These are phyloP conservation scores for Rugalucina vietnamica DNA, from an alignment of 2,888 invertebrate genomes.

Conservation along the genomic window DNA sequence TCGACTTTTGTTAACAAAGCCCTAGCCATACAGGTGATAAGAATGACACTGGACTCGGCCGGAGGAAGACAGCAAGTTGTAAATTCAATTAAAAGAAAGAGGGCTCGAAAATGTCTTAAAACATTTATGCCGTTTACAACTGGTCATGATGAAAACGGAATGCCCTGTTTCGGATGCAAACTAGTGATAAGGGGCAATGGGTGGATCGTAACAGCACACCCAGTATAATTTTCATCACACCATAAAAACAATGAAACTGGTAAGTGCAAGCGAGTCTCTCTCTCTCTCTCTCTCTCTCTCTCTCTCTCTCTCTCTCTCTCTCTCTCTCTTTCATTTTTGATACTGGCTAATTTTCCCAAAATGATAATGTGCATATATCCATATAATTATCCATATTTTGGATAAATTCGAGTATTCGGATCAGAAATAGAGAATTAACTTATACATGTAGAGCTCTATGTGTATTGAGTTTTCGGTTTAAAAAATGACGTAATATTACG, in stretches of 20 bases:
- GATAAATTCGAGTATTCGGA: too few species aligned
- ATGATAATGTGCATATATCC: too few species aligned
- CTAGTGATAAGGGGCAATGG: background rate
- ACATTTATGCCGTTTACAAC: background rate
- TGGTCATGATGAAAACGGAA: background rate
- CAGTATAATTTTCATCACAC: background rate
- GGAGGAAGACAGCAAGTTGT: background rate
- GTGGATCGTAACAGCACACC: background rate
- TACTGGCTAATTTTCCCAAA: too few species aligned
- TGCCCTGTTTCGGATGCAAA: background rate
- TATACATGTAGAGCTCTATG: too few species aligned
- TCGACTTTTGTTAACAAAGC: background rate
- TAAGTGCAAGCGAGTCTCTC: background rate
- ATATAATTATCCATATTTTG: too few species aligned
- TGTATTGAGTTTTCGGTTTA: too few species aligned
- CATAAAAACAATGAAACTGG: too few species aligned
- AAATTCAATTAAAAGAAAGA: background rate
- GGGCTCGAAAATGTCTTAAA: background rate
- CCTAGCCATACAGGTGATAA: background rate
- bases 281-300: background rate
- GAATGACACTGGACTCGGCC: background rate
- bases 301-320: background rate
- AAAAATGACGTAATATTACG: too few species aligned
- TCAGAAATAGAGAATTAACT: too few species aligned
- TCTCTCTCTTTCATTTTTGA: too few species aligned